A percentile compares a stretch with the other conserved stretches of the same genome.
Conservation (phyloP, 2,888 invertebrate species). For the Tipula lateralis region DNA sequence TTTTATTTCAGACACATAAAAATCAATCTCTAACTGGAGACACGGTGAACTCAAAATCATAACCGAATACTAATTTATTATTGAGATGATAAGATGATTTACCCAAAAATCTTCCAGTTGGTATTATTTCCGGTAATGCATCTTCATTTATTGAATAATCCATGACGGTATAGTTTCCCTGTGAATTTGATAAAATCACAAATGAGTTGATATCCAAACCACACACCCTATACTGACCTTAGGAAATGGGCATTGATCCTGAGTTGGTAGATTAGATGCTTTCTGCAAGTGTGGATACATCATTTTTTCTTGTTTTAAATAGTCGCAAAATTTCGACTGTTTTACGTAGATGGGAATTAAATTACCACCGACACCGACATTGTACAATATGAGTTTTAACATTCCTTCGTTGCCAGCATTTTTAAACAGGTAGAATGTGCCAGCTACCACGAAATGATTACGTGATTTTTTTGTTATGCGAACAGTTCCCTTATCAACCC, state of each 20-base stretch:
- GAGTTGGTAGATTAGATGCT: conserved; percentile 28
- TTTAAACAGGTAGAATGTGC: not conserved
- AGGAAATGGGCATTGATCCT: conserved; percentile 26
- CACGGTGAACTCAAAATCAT: too few species aligned
- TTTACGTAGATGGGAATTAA: not conserved
- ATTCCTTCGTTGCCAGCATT: not conserved
- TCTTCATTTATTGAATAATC: not conserved
- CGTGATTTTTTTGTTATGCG: conserved; percentile 5
- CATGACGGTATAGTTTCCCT: not conserved
- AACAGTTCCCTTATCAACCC: not conserved
- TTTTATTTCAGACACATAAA: too few species aligned
- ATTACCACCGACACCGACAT: not conserved
- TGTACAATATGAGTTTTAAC: not conserved
- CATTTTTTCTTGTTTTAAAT: not conserved
- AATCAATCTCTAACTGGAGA: too few species aligned
- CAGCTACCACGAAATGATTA: conserved; percentile 26
- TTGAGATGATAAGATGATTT: not conserved
- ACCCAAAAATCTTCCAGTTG: not conserved
- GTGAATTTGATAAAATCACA: not conserved
- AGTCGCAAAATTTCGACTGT: not conserved
- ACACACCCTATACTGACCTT: not conserved
- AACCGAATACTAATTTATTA: not conserved
- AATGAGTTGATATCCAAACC: not conserved
- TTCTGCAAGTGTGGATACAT: not conserved
- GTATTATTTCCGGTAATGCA: not conserved